Base-by-base conservation (phyloP, 2,888 invertebrate genomes). In the Formica aserva region DNA sequence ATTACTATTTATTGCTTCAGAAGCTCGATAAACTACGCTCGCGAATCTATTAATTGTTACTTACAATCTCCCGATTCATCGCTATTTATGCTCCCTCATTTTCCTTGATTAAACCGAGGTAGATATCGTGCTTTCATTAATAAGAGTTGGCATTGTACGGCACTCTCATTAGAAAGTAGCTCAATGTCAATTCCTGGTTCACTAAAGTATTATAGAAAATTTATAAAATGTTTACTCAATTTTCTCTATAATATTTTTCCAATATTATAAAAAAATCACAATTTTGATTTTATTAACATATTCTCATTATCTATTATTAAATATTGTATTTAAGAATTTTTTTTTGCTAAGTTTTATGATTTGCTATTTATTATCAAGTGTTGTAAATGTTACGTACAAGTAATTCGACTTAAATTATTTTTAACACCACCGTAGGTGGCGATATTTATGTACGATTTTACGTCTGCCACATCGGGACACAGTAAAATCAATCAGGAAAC, bases 361-460 rank as follows among this genome's bases (percentile, higher is more conserved):
- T 35, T 35, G 26, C n/a, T 29, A 67, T 66, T 41, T 15, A 52
- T 32, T 26, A 11, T 35, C 18, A 57, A 35, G 11, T 76, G 15
- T 6, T 22, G 5, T 13, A 48, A 22, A 55, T 71, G 6, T 26
- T 45, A 63, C 6, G 48, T 52, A 52, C 52, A 66, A 18, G 63
- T 52, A 26, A n/a, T 57, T 4, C 13, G 11, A 48, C 60, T 35
- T 22, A 29, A 72, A 45, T 71, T 66, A 9, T 55, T 26, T 57
- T 57, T 26, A 35, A 26, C 26, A n/a, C 4, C 11, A n/a, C 78
- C 29, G 1, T 85, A 94, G 94, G 91, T 94, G 29, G 94, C 91
- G 8, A 93, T 94, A 88, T 94, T 94, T 71, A 86, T 94, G 29
- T 95, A 95, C 89, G 94, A 95, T 82, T 94, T 95, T 75, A 92